A percentile compares a stretch with the other conserved stretches of the same genome.
These are phyloP conservation scores for Rhynchotus rufescens DNA, from an alignment of 2,797 vertebrate species.

Conservation along the genomic window DNA sequence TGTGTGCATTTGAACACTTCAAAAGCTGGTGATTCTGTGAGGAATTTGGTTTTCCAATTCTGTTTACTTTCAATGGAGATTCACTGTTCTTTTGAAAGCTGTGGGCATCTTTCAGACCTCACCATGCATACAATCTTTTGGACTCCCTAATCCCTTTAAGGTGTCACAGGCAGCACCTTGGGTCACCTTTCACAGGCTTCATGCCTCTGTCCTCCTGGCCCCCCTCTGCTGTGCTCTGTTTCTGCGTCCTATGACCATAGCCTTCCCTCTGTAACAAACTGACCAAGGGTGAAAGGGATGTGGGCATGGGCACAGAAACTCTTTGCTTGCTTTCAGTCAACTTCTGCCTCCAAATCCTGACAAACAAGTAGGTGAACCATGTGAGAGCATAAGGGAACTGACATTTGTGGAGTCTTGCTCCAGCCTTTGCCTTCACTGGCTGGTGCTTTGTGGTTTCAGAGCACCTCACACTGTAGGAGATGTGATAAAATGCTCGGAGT, in stretches of 20 bases:
- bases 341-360: not conserved
- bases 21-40: not conserved
- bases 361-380: not conserved
- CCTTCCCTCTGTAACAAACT: not conserved
- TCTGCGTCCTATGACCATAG: not conserved
- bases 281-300: fast-evolving
- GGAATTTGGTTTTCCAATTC: not conserved
- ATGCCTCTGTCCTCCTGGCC: not conserved
- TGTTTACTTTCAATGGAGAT: not conserved
- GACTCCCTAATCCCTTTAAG: not conserved
- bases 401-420: not conserved
- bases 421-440: not conserved
- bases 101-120: not conserved
- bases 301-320: not conserved
- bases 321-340: not conserved
- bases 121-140: not conserved
- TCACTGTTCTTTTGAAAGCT: not conserved
- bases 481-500: not conserved
- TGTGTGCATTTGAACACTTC: not conserved
- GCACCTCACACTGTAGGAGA: not conserved
- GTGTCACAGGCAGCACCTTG: not conserved
- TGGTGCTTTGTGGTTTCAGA: not conserved
- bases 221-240: not conserved
- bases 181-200: not conserved
- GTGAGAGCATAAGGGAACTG: not conserved